Evolutionary conservation across 2,113 vertebrate genomes (phyloP), one percentile per base, ranked within the genome.

Genomic region (Austrofundulus limnaeus): DNA sequence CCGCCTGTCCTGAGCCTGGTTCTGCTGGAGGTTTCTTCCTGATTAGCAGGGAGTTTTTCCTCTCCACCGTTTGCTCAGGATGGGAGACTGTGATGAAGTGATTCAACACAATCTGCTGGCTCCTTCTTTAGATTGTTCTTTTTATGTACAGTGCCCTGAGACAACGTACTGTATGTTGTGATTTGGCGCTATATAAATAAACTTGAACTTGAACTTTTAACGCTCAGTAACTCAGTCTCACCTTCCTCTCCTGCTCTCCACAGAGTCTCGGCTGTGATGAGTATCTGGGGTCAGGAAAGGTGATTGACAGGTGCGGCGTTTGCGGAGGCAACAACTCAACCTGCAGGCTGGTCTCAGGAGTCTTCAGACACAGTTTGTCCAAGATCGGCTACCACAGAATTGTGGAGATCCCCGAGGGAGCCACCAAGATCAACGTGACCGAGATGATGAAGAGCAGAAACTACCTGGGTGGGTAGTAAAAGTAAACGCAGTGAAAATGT

Each of bases 361-460:
- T 97, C 75, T 98, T 96, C 81, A 94, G 94, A 77, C 95, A 96
- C 39, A 93, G 93, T 4, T 84, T 97, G 66, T 88, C 94, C 69
- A 96, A 94, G 68, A 91, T 99, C 25, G 96, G 96, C 81, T 98
- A 99, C 83, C 96, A 99, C 88, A 96, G 96, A 63, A 93, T 98
- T 19, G 90, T 97, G 24, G 97, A 99, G 91, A 98, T 99, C 68
- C 97, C 97, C n/a, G 93, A 95, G 80, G 96, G 97, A 76, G 96
- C 96, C 78, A 98, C 92, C 51, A 98, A 95, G 88, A 98, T 99
- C 92, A 99, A 99, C 87, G 83, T 99, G 54, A 99, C 96, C 0
- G 97, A 99, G 90, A 96, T 96, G 94, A 59, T 93, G 70, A 99
- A 98, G 92, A 98, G 96, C 89, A 93, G 95, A 84, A 99, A 98